These are phyloP conservation scores for Macroglossus sobrinus DNA, from an alignment of 2,113 vertebrate species.

Conservation along the genomic window DNA sequence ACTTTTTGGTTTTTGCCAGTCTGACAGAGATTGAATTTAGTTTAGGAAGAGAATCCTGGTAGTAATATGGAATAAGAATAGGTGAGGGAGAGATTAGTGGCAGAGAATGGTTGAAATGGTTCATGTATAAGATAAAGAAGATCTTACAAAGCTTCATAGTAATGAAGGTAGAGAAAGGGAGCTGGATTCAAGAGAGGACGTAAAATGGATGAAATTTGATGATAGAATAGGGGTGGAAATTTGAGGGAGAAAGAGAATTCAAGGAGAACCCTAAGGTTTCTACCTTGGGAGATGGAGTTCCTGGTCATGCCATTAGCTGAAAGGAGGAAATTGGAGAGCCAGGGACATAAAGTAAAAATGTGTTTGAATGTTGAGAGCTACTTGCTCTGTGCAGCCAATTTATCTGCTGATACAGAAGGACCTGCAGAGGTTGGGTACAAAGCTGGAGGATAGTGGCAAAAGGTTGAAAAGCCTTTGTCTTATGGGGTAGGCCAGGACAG, in stretches of 20 bases:
- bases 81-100: background rate
- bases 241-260: conserved; percentile 13
- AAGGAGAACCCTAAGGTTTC: background rate
- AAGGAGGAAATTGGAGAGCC: background rate
- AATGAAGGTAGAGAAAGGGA: background rate
- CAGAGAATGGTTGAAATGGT: conserved; percentile 13
- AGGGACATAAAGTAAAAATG: background rate
- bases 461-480: background rate
- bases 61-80: conserved; percentile 2
- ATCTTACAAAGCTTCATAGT: background rate
- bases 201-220: conserved; percentile 15
- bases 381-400: background rate
- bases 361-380: background rate
- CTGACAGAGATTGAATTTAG: conserved; percentile 15
- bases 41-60: conserved; percentile 35
- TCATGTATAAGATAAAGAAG: background rate
- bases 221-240: background rate
- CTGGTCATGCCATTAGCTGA: background rate
- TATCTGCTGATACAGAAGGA: background rate
- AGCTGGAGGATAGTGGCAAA: background rate
- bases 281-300: background rate
- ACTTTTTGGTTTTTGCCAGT: conserved; percentile 3
- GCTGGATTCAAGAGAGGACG: background rate
- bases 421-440: background rate
- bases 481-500: background rate